Evolutionary conservation across 2,113 vertebrate species (phyloP).

Genomic region (Poecile atricapillus): DNA sequence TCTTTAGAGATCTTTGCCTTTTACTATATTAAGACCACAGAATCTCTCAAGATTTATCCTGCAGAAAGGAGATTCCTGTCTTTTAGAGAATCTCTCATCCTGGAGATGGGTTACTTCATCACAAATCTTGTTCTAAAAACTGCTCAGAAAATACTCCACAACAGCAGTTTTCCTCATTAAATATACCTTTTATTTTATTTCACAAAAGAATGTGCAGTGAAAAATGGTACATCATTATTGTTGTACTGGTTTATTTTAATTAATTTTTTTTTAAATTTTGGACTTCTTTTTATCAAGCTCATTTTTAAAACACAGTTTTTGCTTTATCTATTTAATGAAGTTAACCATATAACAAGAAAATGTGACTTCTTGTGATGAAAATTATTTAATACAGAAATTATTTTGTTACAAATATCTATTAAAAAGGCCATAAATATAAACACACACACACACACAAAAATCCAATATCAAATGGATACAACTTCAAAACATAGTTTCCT

Average conservation of each 20-base stretch:
- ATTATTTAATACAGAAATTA: background rate
- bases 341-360: background rate
- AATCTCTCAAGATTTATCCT: background rate
- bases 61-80: accelerated
- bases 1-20: background rate
- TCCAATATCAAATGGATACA: background rate
- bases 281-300: background rate
- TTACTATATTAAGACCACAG: background rate
- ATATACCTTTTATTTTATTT: background rate
- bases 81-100: background rate
- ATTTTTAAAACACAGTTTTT: background rate
- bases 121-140: background rate
- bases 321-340: background rate
- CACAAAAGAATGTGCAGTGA: background rate
- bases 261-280: background rate
- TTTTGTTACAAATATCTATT: background rate
- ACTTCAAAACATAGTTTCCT: background rate
- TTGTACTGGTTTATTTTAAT: background rate
- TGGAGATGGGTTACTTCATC: background rate
- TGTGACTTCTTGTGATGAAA: background rate
- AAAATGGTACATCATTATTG: background rate
- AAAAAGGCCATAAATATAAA: background rate
- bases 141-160: background rate
- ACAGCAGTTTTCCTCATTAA: background rate
- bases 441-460: accelerated